A percentile compares a stretch with the other conserved stretches of the same genome.
phyloP scores from a whole-genome alignment of 2,888 invertebrate genomes.

The Drosophila nr. medialis region DNA sequence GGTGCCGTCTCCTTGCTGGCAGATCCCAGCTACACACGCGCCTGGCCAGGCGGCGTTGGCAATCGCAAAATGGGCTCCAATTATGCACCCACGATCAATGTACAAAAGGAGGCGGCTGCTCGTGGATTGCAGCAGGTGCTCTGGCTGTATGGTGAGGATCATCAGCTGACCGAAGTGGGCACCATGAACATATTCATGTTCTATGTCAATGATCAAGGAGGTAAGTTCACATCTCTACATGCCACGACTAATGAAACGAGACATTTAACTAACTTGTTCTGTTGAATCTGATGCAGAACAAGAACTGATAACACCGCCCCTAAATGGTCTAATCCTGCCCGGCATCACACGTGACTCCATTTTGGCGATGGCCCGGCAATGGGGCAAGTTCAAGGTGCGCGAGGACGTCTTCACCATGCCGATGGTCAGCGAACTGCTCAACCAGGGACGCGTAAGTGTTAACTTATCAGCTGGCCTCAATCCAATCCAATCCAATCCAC shows the following conservation, averaged over 20 bases:
- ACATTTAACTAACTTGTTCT: background rate
- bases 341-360: conserved; percentile 97
- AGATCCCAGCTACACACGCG: conserved; percentile 93
- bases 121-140: conserved; percentile 96
- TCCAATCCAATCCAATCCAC: too few species aligned
- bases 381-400: conserved; percentile 93
- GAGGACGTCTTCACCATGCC: conserved; percentile 94
- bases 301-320: conserved; percentile 96
- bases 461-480: background rate
- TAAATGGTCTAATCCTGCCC: conserved; percentile 97
- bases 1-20: conserved; percentile 94
- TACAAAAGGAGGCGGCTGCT: conserved; percentile 90
- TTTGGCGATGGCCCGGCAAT: conserved; percentile 91
- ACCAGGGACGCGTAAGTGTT: conserved; percentile 92
- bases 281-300: conserved; percentile 87
- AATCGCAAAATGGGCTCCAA: conserved; percentile 98
- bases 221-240: conserved; percentile 85
- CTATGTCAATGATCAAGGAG: conserved; percentile 94
- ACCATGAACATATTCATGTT: conserved; percentile 99
- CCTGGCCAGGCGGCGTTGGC: conserved; percentile 98
- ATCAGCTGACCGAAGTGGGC: conserved; percentile 98
- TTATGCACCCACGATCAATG: conserved; percentile 94
- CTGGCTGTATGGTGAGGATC: conserved; percentile 97
- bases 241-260: too few species aligned
- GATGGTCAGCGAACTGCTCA: conserved; percentile 89